phyloP scores from a whole-genome alignment of 2,888 invertebrate species.

The Cheilosia scutellata region DNA sequence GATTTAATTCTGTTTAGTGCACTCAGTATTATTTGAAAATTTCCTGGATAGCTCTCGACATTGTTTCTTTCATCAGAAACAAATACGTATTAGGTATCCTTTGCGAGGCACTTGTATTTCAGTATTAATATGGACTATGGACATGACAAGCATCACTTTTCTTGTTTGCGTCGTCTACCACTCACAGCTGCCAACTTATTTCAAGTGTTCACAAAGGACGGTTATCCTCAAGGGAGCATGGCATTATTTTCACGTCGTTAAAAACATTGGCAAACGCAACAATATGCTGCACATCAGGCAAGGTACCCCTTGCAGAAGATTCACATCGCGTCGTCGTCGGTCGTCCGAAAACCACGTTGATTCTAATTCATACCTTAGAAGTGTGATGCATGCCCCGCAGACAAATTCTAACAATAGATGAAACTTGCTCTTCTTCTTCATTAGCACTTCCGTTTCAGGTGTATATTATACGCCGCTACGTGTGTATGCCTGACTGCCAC shows the following conservation, averaged over 20 bases:
- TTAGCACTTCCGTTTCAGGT: conserved; percentile 55
- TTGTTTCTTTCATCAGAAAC: no score
- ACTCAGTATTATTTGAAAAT: no score
- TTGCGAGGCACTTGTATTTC: no score
- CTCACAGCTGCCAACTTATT: neutral
- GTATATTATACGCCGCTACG: conserved; percentile 1
- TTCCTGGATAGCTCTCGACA: no score
- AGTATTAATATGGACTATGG: no score
- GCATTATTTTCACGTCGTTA: conserved; percentile 5
- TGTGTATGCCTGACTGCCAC: conserved; percentile 18
- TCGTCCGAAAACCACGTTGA: conserved; percentile 1
- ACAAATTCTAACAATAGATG: conserved; percentile 46
- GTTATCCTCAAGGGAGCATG: neutral
- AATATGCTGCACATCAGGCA: conserved; percentile 14
- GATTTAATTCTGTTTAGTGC: no score
- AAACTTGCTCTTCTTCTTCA: conserved; percentile 44
- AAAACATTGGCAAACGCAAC: conserved; percentile 10
- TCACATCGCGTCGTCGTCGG: conserved; percentile 16
- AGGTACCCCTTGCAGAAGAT: conserved; percentile 18
- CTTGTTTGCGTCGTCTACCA: neutral
- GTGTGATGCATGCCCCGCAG: conserved; percentile 20
- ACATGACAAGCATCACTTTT: neutral
- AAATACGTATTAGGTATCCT: no score
- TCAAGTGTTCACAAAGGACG: neutral
- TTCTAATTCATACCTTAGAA: conserved; percentile 16